Evolutionary conservation across 2,888 invertebrate species (phyloP), one percentile per base, ranked within the genome.

Genomic region (Panopea generosa): DNA sequence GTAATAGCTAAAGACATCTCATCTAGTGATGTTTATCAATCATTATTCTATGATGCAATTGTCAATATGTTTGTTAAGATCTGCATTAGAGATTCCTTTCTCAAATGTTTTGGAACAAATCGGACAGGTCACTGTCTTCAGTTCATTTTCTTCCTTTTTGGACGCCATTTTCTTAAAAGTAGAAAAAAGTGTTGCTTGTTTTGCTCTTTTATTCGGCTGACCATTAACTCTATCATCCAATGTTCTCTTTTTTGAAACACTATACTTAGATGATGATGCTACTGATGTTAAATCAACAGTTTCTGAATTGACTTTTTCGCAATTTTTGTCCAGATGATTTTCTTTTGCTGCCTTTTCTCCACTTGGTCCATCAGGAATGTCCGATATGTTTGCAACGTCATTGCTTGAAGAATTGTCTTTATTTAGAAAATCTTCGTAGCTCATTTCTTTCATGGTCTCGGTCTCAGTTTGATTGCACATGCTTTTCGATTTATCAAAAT

Each of bases 21-120:
- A n/a, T n/a, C n/a, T n/a, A n/a, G n/a, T n/a, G n/a, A n/a, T n/a
- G n/a, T n/a, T 33, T 33, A 7, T 33, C 6, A 33, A 33, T 33
- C 16, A 27, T 59, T 66, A 87, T 63, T 88, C 87, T 72, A 91
- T 90, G 43, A 91, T 80, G 69, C 91, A 91, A 72, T 88, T 90
- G 61, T 91, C 91, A 65, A 91, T 86, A 69, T 91, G 91, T 6
- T 67, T 45, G 78, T 91, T 91, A n/a, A 91, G 79, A n/a, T 89
- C 88, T 7, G 75, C 72, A 67, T 90, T 90, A 22, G 82, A 84
- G 24, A 78, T 75, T 6, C 80, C 81, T 18, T 67, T 61, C 1
- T 86, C 80, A 84, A 90, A 91, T 26, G 75, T 69, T 47, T 81
- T 78, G 20, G 67, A 67, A 84, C 91, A 90, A n/a, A 90, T 84